Evolutionary conservation across 1,140 invertebrate genomes (phyloP).

Genomic region (Anastrepha obliqua): DNA sequence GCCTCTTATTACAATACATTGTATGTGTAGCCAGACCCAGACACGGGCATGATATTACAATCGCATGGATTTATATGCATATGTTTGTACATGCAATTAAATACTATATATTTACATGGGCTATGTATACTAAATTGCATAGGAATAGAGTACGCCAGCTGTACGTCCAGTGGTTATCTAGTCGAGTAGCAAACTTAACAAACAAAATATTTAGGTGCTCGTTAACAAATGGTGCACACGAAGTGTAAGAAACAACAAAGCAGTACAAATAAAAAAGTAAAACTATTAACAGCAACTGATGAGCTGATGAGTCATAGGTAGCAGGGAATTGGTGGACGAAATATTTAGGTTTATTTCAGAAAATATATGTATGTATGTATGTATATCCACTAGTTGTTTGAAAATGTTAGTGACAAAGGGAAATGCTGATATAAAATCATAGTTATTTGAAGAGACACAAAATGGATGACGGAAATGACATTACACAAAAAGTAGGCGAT

Average conservation of each 20-base stretch:
- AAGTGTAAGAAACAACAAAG: neutral
- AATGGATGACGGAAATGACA: neutral
- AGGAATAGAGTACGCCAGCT: neutral
- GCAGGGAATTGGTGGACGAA: neutral
- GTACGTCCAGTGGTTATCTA: neutral
- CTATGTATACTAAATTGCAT: neutral
- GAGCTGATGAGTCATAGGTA: slow-evolving; percentile 8
- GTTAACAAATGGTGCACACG: neutral
- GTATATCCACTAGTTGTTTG: neutral
- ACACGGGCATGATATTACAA: neutral
- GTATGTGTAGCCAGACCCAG: neutral
- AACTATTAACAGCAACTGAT: neutral
- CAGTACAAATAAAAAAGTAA: neutral
- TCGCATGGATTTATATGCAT: neutral
- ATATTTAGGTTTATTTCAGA: neutral
- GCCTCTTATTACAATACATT: neutral
- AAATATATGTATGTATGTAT: neutral
- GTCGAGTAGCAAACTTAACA: neutral
- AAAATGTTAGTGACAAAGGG: too few relatives aligned
- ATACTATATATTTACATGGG: neutral
- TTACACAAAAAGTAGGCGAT: too few relatives aligned
- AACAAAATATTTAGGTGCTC: slow-evolving; percentile 24
- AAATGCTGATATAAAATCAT: neutral
- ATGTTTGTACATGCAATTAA: neutral
- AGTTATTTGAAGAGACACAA: neutral